Conservation (phyloP, 2,113 vertebrate species). For the Ranitomeya variabilis region DNA sequence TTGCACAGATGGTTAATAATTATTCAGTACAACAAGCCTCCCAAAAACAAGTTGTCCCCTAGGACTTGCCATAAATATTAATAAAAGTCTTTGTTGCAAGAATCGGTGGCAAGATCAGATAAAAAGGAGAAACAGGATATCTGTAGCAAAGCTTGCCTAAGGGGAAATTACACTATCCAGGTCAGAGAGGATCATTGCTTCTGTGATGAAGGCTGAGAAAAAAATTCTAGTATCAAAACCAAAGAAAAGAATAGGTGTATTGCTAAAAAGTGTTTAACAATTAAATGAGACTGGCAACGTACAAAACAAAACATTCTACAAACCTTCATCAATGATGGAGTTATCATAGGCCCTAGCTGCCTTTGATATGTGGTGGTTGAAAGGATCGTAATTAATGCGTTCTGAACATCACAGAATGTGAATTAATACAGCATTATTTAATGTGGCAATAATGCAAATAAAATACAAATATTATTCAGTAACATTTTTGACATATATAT, state of each 20-base stretch:
- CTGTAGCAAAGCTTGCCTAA: conserved; percentile 60
- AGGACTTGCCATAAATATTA: conserved; percentile 70
- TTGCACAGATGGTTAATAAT: conserved; percentile 62
- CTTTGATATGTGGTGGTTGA: conserved; percentile 8
- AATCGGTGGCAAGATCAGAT: conserved; percentile 64
- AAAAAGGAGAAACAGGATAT: conserved; percentile 59
- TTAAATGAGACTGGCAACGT: conserved; percentile 6
- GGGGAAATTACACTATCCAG: conserved; percentile 54
- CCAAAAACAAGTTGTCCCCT: conserved; percentile 63
- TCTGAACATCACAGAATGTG: neutral
- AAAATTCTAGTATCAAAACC: conserved; percentile 60
- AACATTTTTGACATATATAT: neutral
- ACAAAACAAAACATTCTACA: conserved; percentile 18
- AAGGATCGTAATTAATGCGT: conserved; percentile 1
- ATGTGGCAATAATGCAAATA: neutral
- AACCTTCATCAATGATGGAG: conserved; percentile 13
- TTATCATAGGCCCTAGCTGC: neutral
- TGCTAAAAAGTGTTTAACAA: conserved; percentile 53
- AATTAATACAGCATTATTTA: neutral
- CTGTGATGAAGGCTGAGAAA: conserved; percentile 31
- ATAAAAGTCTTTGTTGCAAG: conserved; percentile 63
- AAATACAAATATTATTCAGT: neutral
- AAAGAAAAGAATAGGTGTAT: conserved; percentile 42
- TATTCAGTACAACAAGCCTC: conserved; percentile 60
- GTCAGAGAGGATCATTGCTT: conserved; percentile 46